Evolutionary conservation across 2,888 invertebrate genomes (phyloP), one percentile per base, ranked within the genome.

Genomic region (Perdita meconis): DNA sequence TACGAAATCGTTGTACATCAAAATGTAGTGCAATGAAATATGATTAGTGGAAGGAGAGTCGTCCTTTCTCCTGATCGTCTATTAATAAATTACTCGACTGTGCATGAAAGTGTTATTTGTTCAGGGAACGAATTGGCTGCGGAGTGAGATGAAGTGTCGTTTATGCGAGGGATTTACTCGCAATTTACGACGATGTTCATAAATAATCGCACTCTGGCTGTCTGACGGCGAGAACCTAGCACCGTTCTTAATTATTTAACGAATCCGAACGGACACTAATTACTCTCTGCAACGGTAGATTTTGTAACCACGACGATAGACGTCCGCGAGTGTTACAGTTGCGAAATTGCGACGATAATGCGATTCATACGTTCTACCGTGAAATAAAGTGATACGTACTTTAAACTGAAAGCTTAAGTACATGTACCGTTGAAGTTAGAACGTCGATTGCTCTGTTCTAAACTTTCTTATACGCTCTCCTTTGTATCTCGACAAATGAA

Each of bases 161-260:
- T 19, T 59, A 47, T 50, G 56, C 36, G 53, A 55, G 24, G 19
- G 67, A 56, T 56, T 59, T 59, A 47, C 60, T 44, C 50, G 65
- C 36, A 26, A 50, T 68, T 13, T 38, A 24, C 55, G 42, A 60
- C 24, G 53, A n/a, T 38, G 75, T 63, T 55, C 55, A 53, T 67
- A 80, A 82, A 70, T 76, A 72, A 79, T 53, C 66, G 24, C 63
- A 38, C 42, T 16, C 30, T 26, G 34, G 36, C 36, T 24, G 53
- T 50, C 16, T 53, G 50, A 38, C 66, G 26, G 38, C 30, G 22
- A 24, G 19, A 69, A 67, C 42, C 65, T 55, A 34, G 53, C 56
- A 34, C 65, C 34, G 40, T 51, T 55, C 64, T 82, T 76, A 82
- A 82, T 82, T 76, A 82, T 82, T 82, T 64, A 64, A 69, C 64